These are phyloP conservation scores for Cichlasoma orientale DNA, from an alignment of 2,797 vertebrate genomes.

Conservation along the genomic window DNA sequence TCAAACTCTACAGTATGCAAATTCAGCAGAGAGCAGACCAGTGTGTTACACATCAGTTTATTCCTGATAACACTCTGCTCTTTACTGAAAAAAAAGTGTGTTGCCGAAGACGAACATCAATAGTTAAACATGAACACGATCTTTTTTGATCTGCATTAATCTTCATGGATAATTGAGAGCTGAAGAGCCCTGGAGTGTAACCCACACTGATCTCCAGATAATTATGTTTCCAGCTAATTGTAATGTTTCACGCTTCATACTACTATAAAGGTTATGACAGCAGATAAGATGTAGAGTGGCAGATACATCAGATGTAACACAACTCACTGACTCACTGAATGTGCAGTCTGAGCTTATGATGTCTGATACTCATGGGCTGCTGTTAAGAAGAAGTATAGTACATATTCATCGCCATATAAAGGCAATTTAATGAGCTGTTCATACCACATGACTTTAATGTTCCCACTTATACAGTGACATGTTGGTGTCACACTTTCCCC, in stretches of 20 bases:
- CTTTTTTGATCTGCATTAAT: constrained; percentile 2
- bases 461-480: neutral
- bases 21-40: neutral
- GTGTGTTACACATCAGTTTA: neutral
- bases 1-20: neutral
- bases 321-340: neutral
- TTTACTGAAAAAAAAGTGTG: neutral
- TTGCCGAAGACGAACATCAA: neutral
- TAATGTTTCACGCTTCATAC: neutral
- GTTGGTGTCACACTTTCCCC: neutral
- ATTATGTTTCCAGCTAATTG: constrained; percentile 11
- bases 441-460: neutral
- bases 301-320: neutral
- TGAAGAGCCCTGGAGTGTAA: neutral
- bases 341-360: neutral
- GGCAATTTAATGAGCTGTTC: neutral
- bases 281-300: neutral
- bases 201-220: neutral
- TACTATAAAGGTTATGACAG: neutral
- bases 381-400: neutral
- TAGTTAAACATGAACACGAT: constrained; percentile 11
- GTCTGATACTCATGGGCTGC: neutral
- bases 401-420: neutral
- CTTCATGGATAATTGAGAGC: constrained; percentile 19
- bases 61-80: neutral